Percentiles rank a stretch among this genome's conserved stretches.
phyloP scores from a whole-genome alignment of 64 coral and sea anemone genomes.

The Stichodactyla helianthus region DNA sequence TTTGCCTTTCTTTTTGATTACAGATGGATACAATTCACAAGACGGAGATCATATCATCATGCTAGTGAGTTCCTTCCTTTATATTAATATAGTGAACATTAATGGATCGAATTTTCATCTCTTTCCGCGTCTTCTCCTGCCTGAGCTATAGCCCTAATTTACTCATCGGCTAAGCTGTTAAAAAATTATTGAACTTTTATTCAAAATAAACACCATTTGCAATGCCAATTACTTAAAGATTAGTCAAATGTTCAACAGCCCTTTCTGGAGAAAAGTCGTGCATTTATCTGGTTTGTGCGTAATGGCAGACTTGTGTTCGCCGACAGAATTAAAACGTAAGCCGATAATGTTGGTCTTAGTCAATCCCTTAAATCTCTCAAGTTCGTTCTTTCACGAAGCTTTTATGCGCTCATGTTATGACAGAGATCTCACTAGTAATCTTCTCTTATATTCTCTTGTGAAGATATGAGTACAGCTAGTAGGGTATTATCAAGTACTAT shows the following conservation, averaged over 20 bases:
- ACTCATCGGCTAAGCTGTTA: background rate
- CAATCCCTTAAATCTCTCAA: slow-evolving; percentile 20
- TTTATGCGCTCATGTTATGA: background rate
- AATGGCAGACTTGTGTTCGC: background rate
- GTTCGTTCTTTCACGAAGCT: slow-evolving; percentile 1
- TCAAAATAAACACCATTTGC: background rate
- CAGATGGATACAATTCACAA: background rate
- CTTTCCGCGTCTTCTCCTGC: background rate
- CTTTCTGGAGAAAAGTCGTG: background rate
- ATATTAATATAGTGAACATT: too few relatives aligned
- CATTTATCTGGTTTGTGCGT: background rate
- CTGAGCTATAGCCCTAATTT: background rate
- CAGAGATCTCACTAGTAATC: background rate
- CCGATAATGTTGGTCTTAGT: background rate
- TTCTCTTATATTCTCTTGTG: background rate
- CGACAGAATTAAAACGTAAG: background rate
- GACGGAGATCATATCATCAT: too few relatives aligned
- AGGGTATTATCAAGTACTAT: background rate
- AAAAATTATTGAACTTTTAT: slow-evolving; percentile 7
- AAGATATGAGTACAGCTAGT: background rate
- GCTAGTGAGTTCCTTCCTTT: background rate
- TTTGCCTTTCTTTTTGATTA: background rate
- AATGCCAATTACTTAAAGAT: background rate
- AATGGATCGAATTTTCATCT: background rate
- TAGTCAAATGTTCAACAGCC: background rate